These are phyloP conservation scores for Dione juno DNA, from an alignment of 2,888 invertebrate genomes.

Conservation along the genomic window DNA sequence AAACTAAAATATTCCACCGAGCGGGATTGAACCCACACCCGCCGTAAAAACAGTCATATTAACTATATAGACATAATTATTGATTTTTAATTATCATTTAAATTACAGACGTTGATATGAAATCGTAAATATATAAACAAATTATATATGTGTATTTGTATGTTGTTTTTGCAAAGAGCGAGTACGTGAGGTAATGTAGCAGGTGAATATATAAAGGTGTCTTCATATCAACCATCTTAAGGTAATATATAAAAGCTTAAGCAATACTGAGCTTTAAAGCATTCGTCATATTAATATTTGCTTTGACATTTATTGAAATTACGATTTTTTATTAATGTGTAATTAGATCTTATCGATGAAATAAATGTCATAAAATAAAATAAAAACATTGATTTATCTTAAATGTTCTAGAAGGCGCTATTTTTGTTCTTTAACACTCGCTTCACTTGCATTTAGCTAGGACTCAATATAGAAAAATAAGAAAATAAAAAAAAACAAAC, in stretches of 20 bases:
- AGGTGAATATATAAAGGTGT: slow-evolving; percentile 55
- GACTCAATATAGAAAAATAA: no score
- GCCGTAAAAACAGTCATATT: no score
- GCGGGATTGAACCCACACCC: background rate
- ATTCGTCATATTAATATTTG: slow-evolving; percentile 3
- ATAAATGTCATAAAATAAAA: background rate
- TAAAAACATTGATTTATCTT: background rate
- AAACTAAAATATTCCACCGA: background rate
- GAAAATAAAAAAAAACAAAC: no score
- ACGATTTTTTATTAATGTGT: background rate
- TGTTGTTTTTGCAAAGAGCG: background rate
- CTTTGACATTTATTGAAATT: slow-evolving; percentile 5
- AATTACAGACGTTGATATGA: slow-evolving; percentile 1
- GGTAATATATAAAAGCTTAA: background rate
- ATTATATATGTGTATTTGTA: background rate
- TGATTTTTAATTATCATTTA: background rate
- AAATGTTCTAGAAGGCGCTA: slow-evolving; percentile 2
- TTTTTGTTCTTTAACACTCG: background rate
- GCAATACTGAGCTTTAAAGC: slow-evolving; percentile 12
- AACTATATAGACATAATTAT: background rate
- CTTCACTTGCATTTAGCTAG: no score
- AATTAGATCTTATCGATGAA: background rate
- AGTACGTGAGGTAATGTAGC: slow-evolving; percentile 58
- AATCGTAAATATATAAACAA: slow-evolving; percentile 13
- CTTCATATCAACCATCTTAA: no score